Base-by-base conservation (phyloP, 2,113 vertebrate genomes). In the Brevimyrus niger region DNA sequence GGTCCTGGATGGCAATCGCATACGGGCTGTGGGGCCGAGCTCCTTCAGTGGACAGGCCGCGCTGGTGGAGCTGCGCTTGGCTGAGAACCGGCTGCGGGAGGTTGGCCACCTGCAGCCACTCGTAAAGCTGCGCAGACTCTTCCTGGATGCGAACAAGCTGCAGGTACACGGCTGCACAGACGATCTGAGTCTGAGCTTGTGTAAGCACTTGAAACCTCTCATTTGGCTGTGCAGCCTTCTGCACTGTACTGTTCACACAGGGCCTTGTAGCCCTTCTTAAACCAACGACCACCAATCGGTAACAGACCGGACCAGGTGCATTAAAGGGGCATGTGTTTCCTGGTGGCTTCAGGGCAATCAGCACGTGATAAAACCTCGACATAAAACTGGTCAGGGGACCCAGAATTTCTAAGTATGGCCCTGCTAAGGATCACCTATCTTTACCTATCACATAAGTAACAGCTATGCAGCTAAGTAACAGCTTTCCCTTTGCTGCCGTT, bases 141-240 rank as follows among this genome's bases (percentile, higher is more conserved):
- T 95, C 91, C 94, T 98, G 5, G 95, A 94, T 90, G 95, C 93
- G 91, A 98, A 97, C 93, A 98, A 96, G 94, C 95, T 97, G 89
- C 96, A 97, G 97, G 97, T 98, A 95, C 90, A 21, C 13, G 80
- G 15, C 53, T 23, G 15, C 65, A 6, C 35, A 4, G 11, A 46
- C 44, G 31, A 55, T 23, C 23, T 23, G 27, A 13, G 46, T 4
- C 50, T 9, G 15, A 4, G 31, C 69, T 48, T 88, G 42, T 35
- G 35, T 80, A 17, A 42, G 73, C 15, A 80, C 19, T 80, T 11
- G 5, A 80, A 19, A 80, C 35, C 31, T 42, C 17, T 80, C 73
- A 80, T 8, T 42, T 4, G 10, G 23, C 88, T 48, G 21, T 10
- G 21, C 23, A n/a, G n/a, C 44, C 3, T 48, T 65, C 38, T 44